Base-by-base conservation (phyloP, 2,888 invertebrate genomes). In the Platerodrilus igneus region DNA sequence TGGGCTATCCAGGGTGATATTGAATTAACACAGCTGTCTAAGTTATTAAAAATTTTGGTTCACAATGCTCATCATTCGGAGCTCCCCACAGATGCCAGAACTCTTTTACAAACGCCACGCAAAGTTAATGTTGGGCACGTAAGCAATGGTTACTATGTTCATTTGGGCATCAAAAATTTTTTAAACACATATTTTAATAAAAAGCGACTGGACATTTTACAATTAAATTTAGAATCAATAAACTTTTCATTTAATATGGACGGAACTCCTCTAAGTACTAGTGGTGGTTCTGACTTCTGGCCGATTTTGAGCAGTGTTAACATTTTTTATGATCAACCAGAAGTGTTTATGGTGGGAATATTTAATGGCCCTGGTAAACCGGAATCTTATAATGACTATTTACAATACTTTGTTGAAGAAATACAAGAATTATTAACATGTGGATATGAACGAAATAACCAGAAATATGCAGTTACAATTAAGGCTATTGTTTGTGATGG, bases 401-500 rank as follows among this genome's bases (percentile, higher is more conserved):
- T 33, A 21, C 16, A 11, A 15, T 23, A 33, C 20, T 37, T 37
- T 25, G 32, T 37, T 15, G 38, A 37, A 4, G 22, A 31, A 33
- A 33, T 37, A 8, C 34, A 37, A 22, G 32, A 22, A 5, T 11
- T 37, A 18, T 19, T 30, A 30, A 20, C 16, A 35, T 14, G 32
- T 35, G 36, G 15, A 15, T 33, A 14, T 11, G 3, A 14, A 13
- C 32, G 36, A 29, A 35, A 29, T 17, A 17, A 17, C 32, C 14
- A 11, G 16, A 25, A 15, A 14, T 17, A 38, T 38, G 8, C 16
- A 17, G 19, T 37, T 9, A 3, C 10, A 11, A 4, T 37, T 37
- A 36, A 38, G 37, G 33, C 33, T 11, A 38, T 38, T 25, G 23
- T 38, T 37, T 37, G 38, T 38, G 38, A 38, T 36, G 23, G n/a